phyloP scores from a whole-genome alignment of 2,888 invertebrate genomes.

The Tipula confusa region DNA sequence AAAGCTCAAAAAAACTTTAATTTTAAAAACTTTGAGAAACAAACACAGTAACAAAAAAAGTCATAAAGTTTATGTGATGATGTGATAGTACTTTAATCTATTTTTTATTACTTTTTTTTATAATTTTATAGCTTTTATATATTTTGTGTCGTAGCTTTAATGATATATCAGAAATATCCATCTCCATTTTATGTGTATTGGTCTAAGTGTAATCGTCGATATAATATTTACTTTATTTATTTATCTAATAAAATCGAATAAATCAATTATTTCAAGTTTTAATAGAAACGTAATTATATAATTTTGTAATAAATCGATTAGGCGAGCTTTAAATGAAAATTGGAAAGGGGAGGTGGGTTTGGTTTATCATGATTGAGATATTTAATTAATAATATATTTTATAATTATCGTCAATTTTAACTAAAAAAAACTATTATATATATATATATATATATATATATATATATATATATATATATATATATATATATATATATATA shows the following conservation, averaged over 20 bases:
- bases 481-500: no score
- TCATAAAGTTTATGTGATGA: slow-evolving; percentile 20
- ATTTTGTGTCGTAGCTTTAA: slow-evolving; percentile 3
- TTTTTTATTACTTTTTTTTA: not conserved
- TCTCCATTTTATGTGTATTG: not conserved
- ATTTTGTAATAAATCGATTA: not conserved
- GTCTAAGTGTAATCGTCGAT: not conserved
- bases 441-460: no score
- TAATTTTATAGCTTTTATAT: not conserved
- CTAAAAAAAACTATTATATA: not conserved
- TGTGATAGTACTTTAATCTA: slow-evolving; percentile 20
- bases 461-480: no score
- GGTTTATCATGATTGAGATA: not conserved
- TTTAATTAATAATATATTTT: not conserved
- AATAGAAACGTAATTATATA: not conserved
- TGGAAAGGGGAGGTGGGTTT: not conserved
- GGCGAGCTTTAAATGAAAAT: not conserved
- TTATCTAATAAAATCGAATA: not conserved
- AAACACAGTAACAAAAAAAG: not conserved
- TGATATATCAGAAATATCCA: not conserved
- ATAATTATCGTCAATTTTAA: not conserved
- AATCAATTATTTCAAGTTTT: not conserved
- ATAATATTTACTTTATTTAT: not conserved
- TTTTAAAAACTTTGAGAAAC: slow-evolving; percentile 16
- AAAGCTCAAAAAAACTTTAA: not conserved